A percentile compares a stretch with the other conserved stretches of the same genome.
Evolutionary conservation across 2,113 vertebrate species (phyloP).

Genomic region (Heterotis niloticus): DNA sequence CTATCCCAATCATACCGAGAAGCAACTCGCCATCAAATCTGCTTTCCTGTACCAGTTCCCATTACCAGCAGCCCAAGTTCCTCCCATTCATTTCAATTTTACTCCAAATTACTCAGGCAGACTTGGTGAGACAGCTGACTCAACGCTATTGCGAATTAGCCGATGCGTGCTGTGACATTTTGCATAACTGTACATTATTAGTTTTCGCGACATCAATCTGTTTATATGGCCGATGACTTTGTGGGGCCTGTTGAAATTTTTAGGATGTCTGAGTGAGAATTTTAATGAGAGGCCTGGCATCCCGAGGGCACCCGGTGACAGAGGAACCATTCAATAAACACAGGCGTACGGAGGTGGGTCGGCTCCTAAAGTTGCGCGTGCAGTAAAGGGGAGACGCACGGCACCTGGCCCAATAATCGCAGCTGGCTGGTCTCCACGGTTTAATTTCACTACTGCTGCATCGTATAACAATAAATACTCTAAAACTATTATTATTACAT

Average conservation of each 20-base stretch:
- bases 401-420: not conserved
- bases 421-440: not conserved
- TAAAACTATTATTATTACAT: too few species aligned
- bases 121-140: not conserved
- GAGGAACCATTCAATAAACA: not conserved
- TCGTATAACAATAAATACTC: not conserved
- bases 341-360: too few species aligned
- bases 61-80: not conserved
- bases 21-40: not conserved
- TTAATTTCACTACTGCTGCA: not conserved
- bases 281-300: not conserved
- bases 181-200: not conserved
- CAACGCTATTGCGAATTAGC: conserved; percentile 13
- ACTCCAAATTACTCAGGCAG: not conserved
- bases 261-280: not conserved
- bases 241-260: not conserved
- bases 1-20: not conserved
- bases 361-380: too few species aligned
- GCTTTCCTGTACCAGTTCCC: not conserved
- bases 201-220: conserved; percentile 12
- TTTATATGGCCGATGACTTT: conserved; percentile 6
- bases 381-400: not conserved
- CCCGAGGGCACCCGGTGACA: not conserved
- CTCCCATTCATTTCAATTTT: not conserved
- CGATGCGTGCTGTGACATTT: not conserved